Evolutionary conservation across 2,888 invertebrate species (phyloP).

Genomic region (Eurytoma adleriae): DNA sequence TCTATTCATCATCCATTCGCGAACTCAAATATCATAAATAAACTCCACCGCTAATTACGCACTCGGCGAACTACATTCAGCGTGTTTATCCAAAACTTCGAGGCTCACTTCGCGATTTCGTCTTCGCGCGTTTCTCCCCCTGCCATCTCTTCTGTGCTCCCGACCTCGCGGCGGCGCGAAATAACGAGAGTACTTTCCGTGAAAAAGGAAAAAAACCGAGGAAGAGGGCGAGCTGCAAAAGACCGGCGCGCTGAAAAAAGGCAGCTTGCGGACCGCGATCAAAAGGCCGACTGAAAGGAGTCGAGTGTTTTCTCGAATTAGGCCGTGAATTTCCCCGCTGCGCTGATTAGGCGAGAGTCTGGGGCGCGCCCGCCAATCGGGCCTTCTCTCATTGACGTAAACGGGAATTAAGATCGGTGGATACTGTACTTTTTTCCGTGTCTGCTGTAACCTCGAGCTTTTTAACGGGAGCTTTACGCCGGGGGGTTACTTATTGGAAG

Average conservation of each 20-base stretch:
- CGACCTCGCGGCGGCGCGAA: slow-evolving; percentile 30
- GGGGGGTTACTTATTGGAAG: not conserved
- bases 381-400: slow-evolving; percentile 33
- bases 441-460: slow-evolving; percentile 22
- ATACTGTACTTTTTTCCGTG: not conserved
- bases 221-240: not conserved
- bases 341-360: slow-evolving; percentile 44
- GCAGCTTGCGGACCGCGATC: slow-evolving; percentile 17
- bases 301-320: slow-evolving; percentile 72
- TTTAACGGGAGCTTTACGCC: not conserved
- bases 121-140: not conserved
- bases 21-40: not conserved
- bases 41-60: slow-evolving; percentile 10
- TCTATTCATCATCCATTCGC: not conserved
- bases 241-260: not conserved
- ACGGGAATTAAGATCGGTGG: slow-evolving; percentile 23
- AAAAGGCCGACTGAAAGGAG: slow-evolving; percentile 63
- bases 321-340: slow-evolving; percentile 68
- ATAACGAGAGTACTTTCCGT: slow-evolving; percentile 45
- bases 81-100: not conserved
- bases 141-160: slow-evolving; percentile 24
- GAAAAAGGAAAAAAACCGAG: not conserved
- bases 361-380: slow-evolving; percentile 8
- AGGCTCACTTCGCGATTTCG: not conserved
- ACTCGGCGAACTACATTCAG: not conserved